Evolutionary conservation across 1,140 invertebrate species (phyloP).

Genomic region (Periplaneta americana): DNA sequence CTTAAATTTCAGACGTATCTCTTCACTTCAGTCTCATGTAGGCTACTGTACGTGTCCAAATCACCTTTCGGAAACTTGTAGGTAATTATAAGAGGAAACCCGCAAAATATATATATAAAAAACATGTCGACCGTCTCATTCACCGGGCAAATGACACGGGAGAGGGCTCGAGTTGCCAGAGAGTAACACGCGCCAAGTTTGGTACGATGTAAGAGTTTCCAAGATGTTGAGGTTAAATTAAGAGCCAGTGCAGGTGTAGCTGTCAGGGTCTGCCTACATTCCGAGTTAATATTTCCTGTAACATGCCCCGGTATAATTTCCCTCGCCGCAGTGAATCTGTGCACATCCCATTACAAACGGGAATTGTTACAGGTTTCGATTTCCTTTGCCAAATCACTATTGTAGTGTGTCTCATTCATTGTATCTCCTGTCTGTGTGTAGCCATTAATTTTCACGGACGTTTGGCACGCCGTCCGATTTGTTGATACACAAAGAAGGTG

Average conservation of each 20-base stretch:
- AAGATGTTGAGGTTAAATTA: background rate
- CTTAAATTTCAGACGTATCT: no score
- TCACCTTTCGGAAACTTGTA: no score
- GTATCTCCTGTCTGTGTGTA: no score
- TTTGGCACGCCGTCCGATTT: background rate
- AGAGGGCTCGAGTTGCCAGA: background rate
- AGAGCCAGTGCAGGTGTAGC: background rate
- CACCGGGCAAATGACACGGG: background rate
- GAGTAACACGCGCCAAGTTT: background rate
- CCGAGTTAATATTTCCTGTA: background rate
- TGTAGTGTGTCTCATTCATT: no score
- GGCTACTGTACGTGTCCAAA: no score
- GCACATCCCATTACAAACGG: background rate
- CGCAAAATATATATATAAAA: no score
- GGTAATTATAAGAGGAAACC: no score
- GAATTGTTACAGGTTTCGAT: background rate
- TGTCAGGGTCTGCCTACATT: background rate
- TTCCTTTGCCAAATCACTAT: background rate
- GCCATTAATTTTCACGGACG: background rate
- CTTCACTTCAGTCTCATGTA: no score
- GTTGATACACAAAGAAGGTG: background rate
- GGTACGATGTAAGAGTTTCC: background rate
- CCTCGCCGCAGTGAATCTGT: no score
- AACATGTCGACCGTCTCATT: no score
- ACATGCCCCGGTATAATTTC: no score